These are phyloP conservation scores for Daphoenositta chrysoptera DNA, from an alignment of 2,113 vertebrate species.

Conservation along the genomic window DNA sequence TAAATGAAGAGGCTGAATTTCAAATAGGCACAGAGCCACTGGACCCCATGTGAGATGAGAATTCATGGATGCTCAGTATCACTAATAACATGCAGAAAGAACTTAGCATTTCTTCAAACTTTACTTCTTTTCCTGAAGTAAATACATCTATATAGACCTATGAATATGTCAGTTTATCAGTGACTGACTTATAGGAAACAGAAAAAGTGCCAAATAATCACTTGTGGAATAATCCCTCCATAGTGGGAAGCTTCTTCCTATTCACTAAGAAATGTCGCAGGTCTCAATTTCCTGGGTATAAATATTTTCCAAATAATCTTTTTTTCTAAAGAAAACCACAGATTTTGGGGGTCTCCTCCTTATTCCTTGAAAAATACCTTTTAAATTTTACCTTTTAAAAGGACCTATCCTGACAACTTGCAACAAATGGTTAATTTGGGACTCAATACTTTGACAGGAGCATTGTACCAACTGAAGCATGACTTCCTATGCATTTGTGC, in stretches of 20 bases:
- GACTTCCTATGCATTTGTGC: not conserved
- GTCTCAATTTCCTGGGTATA: not conserved
- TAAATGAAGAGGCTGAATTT: conserved; percentile 43
- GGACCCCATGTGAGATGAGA: not conserved
- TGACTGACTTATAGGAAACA: not conserved
- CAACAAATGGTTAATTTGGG: not conserved
- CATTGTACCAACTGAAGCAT: not conserved
- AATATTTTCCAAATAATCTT: not conserved
- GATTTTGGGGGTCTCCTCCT: not conserved
- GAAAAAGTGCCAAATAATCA: not conserved
- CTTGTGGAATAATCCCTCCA: not conserved
- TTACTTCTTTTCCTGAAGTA: not conserved
- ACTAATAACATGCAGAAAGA: not conserved
- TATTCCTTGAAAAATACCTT: not conserved
- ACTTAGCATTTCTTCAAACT: not conserved
- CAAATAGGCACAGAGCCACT: not conserved
- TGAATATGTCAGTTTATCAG: not conserved
- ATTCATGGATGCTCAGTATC: not conserved
- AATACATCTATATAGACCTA: not conserved
- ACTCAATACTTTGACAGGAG: not conserved
- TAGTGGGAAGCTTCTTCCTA: not conserved
- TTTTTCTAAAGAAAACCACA: not conserved
- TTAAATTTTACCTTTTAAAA: not conserved
- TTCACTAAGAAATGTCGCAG: not conserved
- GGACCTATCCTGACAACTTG: not conserved